Evolutionary conservation across 2,888 invertebrate genomes (phyloP).

Genomic region (Crioceris asparagi): DNA sequence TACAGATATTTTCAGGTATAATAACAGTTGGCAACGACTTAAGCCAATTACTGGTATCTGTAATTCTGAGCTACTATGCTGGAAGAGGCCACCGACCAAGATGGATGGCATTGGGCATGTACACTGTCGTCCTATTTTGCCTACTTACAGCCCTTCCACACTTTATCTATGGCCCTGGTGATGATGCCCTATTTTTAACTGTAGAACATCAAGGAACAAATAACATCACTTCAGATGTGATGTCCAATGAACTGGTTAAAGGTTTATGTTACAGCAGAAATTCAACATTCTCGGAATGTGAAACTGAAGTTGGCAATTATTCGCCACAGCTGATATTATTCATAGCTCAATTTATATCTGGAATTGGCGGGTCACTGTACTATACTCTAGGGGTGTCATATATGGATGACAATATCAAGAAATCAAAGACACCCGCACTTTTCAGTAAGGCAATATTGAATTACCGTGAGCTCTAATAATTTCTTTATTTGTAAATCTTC

Average conservation of each 20-base stretch:
- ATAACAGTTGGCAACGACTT: slow-evolving; percentile 66
- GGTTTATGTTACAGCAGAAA: slow-evolving; percentile 42
- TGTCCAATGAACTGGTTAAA: slow-evolving; percentile 44
- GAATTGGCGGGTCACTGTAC: slow-evolving; percentile 58
- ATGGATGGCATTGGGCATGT: slow-evolving; percentile 55
- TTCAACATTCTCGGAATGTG: slow-evolving; percentile 28
- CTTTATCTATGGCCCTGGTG: slow-evolving; percentile 56
- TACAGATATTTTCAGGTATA: slow-evolving; percentile 41
- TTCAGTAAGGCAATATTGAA: slow-evolving; percentile 43
- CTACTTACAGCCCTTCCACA: slow-evolving; percentile 57
- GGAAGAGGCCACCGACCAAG: slow-evolving; percentile 60
- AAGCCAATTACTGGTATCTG: slow-evolving; percentile 56
- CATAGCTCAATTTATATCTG: slow-evolving; percentile 57
- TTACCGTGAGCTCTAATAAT: neutral
- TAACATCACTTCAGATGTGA: slow-evolving; percentile 37
- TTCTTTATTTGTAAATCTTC: neutral
- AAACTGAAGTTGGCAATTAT: slow-evolving; percentile 41
- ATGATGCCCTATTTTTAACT: slow-evolving; percentile 52
- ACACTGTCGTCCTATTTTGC: slow-evolving; percentile 53
- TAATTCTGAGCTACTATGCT: slow-evolving; percentile 57
- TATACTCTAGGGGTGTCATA: slow-evolving; percentile 61
- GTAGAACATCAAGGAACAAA: slow-evolving; percentile 45
- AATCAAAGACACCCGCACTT: slow-evolving; percentile 59
- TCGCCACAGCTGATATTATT: slow-evolving; percentile 52
- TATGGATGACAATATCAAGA: slow-evolving; percentile 68